Conservation (phyloP, 2,113 vertebrate species). For the Dasyurus viverrinus region DNA sequence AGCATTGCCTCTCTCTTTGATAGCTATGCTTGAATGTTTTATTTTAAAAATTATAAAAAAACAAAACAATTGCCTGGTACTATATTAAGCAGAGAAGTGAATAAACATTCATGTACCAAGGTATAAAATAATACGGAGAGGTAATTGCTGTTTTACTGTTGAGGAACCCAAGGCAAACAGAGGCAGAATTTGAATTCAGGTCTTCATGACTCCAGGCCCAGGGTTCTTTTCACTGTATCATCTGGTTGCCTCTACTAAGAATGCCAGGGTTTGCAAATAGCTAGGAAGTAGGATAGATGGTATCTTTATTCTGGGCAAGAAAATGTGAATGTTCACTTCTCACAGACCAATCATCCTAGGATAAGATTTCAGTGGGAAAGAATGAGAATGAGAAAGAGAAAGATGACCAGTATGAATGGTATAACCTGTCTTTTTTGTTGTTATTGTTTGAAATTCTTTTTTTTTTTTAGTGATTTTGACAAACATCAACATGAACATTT, state of each 20-base stretch:
- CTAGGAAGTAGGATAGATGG: neutral
- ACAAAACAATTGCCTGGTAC: neutral
- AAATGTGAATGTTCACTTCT: neutral
- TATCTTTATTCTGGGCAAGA: neutral
- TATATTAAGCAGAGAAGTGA: neutral
- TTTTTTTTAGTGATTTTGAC: neutral
- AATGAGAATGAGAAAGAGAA: neutral
- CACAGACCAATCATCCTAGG: neutral
- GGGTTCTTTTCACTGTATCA: neutral
- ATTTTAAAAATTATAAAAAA: neutral
- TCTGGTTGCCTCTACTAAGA: neutral
- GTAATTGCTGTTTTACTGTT: neutral
- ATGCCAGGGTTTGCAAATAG: neutral
- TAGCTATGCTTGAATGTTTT: neutral
- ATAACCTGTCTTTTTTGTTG: neutral
- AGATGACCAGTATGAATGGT: neutral
- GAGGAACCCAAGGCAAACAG: no score
- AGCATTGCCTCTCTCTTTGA: neutral
- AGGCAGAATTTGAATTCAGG: neutral
- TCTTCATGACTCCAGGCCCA: neutral
- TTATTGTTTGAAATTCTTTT: neutral
- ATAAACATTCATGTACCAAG: neutral
- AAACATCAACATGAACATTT: neutral
- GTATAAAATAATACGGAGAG: neutral
- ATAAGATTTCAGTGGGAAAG: no score